Conservation (phyloP, 1,140 invertebrate species). For the Diabrotica undecimpunctata region DNA sequence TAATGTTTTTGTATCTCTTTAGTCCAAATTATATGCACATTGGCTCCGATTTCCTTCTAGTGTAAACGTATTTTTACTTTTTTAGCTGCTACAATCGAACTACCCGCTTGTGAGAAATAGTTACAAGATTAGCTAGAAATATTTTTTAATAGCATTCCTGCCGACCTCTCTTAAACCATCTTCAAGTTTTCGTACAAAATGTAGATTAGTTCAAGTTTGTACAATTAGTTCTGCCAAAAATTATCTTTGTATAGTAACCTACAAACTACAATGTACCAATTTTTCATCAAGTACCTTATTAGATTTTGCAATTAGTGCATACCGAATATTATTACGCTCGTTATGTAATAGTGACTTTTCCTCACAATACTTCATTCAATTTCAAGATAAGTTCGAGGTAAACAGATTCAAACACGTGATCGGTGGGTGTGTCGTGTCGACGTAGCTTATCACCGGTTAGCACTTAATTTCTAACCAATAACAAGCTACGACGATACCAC, state of each 20-base stretch:
- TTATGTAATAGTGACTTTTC: too few species aligned
- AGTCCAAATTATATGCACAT: too few species aligned
- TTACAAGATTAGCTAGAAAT: slow-evolving; percentile 20
- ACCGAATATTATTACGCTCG: too few species aligned
- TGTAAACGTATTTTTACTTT: slow-evolving; percentile 40
- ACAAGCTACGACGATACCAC: too few species aligned
- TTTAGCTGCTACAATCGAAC: slow-evolving; percentile 72
- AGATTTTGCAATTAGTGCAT: background rate
- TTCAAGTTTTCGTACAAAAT: slow-evolving; percentile 1
- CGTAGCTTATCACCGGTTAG: too few species aligned
- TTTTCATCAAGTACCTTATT: background rate
- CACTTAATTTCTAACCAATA: too few species aligned
- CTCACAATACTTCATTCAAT: too few species aligned
- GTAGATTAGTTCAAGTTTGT: slow-evolving; percentile 12
- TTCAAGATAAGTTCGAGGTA: too few species aligned
- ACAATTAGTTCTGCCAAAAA: slow-evolving; percentile 4
- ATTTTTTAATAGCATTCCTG: slow-evolving; percentile 15
- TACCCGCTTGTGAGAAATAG: slow-evolving; percentile 57
- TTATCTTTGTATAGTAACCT: background rate
- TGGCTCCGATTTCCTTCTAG: too few species aligned
- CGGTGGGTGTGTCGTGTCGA: too few species aligned
- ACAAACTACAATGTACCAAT: background rate
- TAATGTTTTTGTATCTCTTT: too few species aligned
- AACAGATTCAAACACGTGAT: too few species aligned
- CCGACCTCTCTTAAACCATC: background rate